Conservation (phyloP, 2,888 invertebrate species). For the Heteromurus nitidus region DNA sequence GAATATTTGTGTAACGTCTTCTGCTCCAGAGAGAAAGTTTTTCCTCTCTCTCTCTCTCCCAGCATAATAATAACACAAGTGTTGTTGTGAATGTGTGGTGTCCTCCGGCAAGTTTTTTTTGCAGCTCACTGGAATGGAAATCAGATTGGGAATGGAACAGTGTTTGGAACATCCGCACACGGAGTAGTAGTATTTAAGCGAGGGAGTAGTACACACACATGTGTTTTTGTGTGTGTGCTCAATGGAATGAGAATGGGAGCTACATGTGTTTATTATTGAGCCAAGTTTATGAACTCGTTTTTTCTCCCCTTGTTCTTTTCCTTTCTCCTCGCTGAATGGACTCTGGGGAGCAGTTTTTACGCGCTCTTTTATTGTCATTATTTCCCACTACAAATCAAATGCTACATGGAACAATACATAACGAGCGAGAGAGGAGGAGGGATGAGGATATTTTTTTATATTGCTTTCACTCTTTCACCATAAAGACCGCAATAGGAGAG, state of each 20-base stretch:
- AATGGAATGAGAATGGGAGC: not conserved
- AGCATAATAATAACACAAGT: not conserved
- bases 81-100: not conserved
- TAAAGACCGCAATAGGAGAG: too few relatives aligned
- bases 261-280: constrained; percentile 22
- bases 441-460: not conserved
- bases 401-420: not conserved
- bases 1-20: too few relatives aligned
- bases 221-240: not conserved
- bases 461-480: too few relatives aligned
- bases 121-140: not conserved
- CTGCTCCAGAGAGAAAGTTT: not conserved
- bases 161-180: too few relatives aligned
- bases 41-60: constrained; percentile 1
- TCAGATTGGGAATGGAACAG: too few relatives aligned
- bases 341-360: constrained; percentile 24
- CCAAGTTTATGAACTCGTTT: constrained; percentile 23
- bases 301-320: not conserved
- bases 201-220: too few relatives aligned
- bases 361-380: constrained; percentile 35
- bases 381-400: constrained; percentile 35
- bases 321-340: constrained; percentile 15
- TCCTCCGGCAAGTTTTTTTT: not conserved
- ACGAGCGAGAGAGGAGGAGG: not conserved
- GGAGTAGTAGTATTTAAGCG: too few relatives aligned